These are phyloP conservation scores for Rachycentron canadum DNA, from an alignment of 2,797 vertebrate species.

Conservation along the genomic window DNA sequence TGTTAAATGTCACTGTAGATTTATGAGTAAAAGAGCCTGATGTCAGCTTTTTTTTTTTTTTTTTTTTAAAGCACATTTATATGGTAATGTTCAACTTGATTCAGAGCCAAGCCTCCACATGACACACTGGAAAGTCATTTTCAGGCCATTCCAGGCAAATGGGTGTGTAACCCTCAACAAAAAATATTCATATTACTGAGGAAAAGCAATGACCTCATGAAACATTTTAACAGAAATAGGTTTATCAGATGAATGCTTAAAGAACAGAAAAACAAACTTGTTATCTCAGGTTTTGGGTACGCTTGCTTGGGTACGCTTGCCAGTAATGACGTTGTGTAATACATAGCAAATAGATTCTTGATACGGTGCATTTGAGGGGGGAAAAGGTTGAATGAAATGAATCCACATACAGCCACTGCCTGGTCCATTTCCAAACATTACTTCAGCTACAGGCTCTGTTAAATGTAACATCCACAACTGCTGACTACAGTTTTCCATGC, in stretches of 20 bases:
- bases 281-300: not conserved
- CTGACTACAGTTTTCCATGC: conserved; percentile 69
- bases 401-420: not conserved
- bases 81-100: not conserved
- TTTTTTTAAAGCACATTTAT: conserved; percentile 14
- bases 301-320: not conserved
- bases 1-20: not conserved
- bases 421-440: conserved; percentile 26
- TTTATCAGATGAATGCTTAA: not conserved
- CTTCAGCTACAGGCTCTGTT: conserved; percentile 36
- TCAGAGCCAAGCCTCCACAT: not conserved
- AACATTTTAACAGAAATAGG: not conserved
- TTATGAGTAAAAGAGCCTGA: not conserved
- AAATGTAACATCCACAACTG: conserved; percentile 49
- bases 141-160: not conserved
- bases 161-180: not conserved
- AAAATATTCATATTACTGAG: not conserved
- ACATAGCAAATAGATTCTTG: not conserved
- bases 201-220: not conserved
- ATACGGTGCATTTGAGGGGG: not conserved
- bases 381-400: not conserved
- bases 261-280: not conserved
- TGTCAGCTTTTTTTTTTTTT: conserved; percentile 21
- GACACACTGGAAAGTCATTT: not conserved
- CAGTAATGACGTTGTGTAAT: conserved; percentile 7